A percentile compares a stretch with the other conserved stretches of the same genome.
Conservation (phyloP, 2,113 vertebrate genomes). For the Eleginops maclovinus region DNA sequence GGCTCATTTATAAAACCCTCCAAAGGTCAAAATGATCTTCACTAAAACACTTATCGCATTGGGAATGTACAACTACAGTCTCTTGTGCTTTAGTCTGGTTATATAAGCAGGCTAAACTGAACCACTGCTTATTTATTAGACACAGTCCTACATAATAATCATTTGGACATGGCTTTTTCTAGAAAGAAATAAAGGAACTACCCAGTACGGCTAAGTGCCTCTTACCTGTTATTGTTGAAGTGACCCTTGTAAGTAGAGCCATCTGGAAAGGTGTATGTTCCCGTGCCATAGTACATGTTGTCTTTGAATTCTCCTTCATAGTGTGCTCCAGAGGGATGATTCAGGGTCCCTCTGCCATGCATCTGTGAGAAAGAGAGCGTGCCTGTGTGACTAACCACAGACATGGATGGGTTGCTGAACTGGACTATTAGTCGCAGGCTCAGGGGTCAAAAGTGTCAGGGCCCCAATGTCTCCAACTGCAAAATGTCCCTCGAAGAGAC, state of each 20-base stretch:
- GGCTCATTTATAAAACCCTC: background rate
- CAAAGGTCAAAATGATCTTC: background rate
- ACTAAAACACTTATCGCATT: background rate
- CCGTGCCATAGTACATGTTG: constrained; percentile 87
- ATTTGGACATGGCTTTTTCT: background rate
- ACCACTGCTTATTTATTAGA: background rate
- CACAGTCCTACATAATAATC: background rate
- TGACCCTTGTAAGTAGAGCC: constrained; percentile 84
- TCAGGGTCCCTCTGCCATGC: constrained; percentile 86
- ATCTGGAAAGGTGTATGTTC: constrained; percentile 86
- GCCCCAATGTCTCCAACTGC: too few species aligned
- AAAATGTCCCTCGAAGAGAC: too few species aligned
- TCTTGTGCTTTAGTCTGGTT: background rate
- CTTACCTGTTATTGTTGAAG: constrained; percentile 88
- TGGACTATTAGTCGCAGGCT: too few species aligned
- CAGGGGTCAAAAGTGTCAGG: too few species aligned
- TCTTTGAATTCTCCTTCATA: constrained; percentile 90
- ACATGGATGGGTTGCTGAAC: too few species aligned
- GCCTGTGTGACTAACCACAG: background rate
- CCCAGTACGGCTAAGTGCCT: background rate
- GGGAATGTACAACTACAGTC: background rate
- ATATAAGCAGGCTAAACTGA: background rate
- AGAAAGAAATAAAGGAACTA: background rate
- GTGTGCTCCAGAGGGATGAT: constrained; percentile 85
- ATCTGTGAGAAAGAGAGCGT: constrained; percentile 75